Evolutionary conservation across 2,888 invertebrate genomes (phyloP).

Genomic region (Thumatha senex): DNA sequence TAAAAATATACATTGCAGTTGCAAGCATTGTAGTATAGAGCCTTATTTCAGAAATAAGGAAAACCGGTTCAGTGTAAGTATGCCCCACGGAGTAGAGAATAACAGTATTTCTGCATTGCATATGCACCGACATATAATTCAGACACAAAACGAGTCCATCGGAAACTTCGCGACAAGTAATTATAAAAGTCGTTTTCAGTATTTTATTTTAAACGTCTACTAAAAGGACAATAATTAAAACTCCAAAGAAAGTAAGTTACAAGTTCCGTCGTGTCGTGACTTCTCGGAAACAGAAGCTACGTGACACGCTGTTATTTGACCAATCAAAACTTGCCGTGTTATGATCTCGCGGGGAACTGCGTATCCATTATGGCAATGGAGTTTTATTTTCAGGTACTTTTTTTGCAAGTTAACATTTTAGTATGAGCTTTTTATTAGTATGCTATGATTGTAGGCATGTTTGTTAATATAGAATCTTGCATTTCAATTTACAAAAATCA

Average conservation of each 20-base stretch:
- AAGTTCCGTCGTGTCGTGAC: background rate
- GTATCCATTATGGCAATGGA: background rate
- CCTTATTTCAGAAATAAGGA: too few relatives aligned
- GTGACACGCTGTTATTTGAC: slow-evolving; percentile 11
- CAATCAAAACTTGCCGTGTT: slow-evolving; percentile 13
- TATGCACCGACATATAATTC: background rate
- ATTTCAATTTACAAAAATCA: too few relatives aligned
- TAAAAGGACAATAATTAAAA: slow-evolving; percentile 12
- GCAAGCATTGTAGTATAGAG: too few relatives aligned
- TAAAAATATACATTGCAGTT: too few relatives aligned
- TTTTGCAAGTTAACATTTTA: too few relatives aligned
- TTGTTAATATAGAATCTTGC: too few relatives aligned
- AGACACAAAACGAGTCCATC: background rate
- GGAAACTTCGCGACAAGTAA: background rate
- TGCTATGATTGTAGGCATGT: too few relatives aligned
- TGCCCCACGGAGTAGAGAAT: too few relatives aligned
- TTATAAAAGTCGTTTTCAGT: slow-evolving; percentile 2
- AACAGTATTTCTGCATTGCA: too few relatives aligned
- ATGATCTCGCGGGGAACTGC: background rate
- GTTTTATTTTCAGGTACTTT: slow-evolving; percentile 1
- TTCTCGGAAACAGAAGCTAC: slow-evolving; percentile 8
- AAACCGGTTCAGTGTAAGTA: too few relatives aligned
- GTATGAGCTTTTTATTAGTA: too few relatives aligned
- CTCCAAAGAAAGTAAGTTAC: slow-evolving; percentile 1
- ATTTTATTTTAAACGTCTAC: slow-evolving; percentile 5